Conservation (phyloP, 2,888 invertebrate species). For the Torymus texanus region DNA sequence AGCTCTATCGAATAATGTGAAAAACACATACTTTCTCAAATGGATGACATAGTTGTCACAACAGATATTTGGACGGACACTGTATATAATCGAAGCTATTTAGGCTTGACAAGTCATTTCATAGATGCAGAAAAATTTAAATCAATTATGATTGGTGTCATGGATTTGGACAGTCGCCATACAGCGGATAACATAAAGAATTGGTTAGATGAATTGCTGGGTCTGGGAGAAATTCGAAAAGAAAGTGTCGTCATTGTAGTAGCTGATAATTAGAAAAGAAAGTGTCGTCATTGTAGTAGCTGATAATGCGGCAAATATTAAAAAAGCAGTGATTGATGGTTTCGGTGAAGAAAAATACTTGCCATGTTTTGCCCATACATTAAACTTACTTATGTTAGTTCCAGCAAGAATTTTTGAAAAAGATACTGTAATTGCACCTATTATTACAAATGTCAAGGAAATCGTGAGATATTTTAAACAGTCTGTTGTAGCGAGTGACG, state of each 20-base stretch:
- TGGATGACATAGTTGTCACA: background rate
- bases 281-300: background rate
- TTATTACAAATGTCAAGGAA: background rate
- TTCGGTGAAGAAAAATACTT: background rate
- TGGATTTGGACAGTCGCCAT: background rate
- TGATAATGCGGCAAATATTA: slow-evolving; percentile 3
- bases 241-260: too few relatives aligned
- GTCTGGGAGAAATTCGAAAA: too few relatives aligned
- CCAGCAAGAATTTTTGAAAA: background rate
- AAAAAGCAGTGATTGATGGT: background rate
- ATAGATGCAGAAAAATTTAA: background rate
- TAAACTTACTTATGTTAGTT: background rate
- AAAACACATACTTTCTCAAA: background rate
- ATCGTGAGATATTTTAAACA: too few relatives aligned
- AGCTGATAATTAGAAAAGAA: background rate
- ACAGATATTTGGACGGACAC: slow-evolving; percentile 19
- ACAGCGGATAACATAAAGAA: background rate
- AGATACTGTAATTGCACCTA: background rate
- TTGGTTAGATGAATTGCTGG: slow-evolving; percentile 10
- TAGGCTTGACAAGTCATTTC: too few relatives aligned
- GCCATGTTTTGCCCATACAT: background rate
- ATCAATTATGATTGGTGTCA: slow-evolving; percentile 14
- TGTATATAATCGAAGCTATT: slow-evolving; percentile 2
- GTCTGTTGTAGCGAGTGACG: background rate
- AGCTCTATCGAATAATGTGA: background rate